Evolutionary conservation across 2,888 invertebrate species (phyloP), one percentile per base, ranked within the genome.

Genomic region (Drosophila subsilvestris): DNA sequence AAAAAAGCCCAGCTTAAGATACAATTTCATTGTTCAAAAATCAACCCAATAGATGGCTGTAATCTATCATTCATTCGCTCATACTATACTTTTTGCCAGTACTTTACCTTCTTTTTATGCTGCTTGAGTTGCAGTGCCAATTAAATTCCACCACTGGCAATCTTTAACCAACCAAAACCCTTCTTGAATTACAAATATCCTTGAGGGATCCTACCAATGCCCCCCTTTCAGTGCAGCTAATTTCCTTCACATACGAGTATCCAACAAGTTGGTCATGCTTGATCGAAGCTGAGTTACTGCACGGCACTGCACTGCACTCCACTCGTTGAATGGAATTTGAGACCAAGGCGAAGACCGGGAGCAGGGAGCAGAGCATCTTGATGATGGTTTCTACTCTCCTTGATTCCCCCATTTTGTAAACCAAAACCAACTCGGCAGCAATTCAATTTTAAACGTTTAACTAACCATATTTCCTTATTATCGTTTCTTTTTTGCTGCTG

Each of bases 401-500:
- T 37, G 58, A 48, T 53, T 50, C 6, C 44, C 43, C 22, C 32
- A 17, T 65, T 60, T 59, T 65, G 45, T 62, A 49, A 60, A 59
- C 50, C 25, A 66, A 62, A 78, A 63, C 69, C 70, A 75, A 67
- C 70, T 61, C 37, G 37, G 37, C 56, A 73, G 60, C 74, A 75
- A 83, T 75, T 71, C 75, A 75, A 79, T 82, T 87, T 78, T 63
- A 81, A 85, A 62, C 86, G 75, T 85, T 85, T 87, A 89, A 89
- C 85, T 89, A 85, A 85, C 88, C 85, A 89, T 89, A 78, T 89
- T 82, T 79, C 72, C 74, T 76, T 78, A 82, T 89, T 87, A 89
- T 75, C 74, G 48, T 71, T 86, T 63, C 60, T 54, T 74, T 69
- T 50, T 57, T 61, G 54, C 58, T 78, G 42, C 70, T 62, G 32